Base-by-base conservation (phyloP, 2,797 vertebrate species). In the Schizopygopsis malacanthus region DNA sequence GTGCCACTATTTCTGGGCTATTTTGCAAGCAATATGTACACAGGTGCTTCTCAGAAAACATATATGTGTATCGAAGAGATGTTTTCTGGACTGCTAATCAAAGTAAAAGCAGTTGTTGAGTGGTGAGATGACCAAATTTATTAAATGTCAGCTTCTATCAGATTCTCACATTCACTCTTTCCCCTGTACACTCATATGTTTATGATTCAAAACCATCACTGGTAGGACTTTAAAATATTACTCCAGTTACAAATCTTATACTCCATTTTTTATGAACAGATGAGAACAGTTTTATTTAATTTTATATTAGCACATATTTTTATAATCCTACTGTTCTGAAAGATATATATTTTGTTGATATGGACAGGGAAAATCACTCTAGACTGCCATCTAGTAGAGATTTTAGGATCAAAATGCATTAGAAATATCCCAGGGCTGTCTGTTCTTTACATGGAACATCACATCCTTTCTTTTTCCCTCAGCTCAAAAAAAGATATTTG, bases 31-130 rank as follows among this genome's bases (percentile, higher is more conserved):
- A 37, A 59, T 59, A 50, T 59, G 85, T 90, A 85, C 81, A 78
- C 87, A 88, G 89, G 83, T 87, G 89, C 79, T 67, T 16, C 50
- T 52, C 47, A 50, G 47, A 50, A 50, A 50, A 16, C 16, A 16
- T 50, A 25, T 67, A 54, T 67, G 47, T 5, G 47, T 5, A 16
- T 37, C 4, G 54, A 54, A 81, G 78, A 78, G 28, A 65, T 89
- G 50, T 73, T 87, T 86, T 86, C 56, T 45, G 39, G 18, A 83
- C 47, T 16, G 50, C 11, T 39, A 33, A 28, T 70, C 43, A 71
- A 80, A 63, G 37, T 28, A 59, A 41, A 39, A 39, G 41, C 43
- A 6, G 33, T 37, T 52, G 11, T 71, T 11, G 10, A 56, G 59
- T 20, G 28, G 12, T 61, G 39, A 54, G 1, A 6, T n/a, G 50